These are phyloP conservation scores for Pipistrellus pygmaeus DNA, from an alignment of 2,797 vertebrate genomes.

Conservation along the genomic window DNA sequence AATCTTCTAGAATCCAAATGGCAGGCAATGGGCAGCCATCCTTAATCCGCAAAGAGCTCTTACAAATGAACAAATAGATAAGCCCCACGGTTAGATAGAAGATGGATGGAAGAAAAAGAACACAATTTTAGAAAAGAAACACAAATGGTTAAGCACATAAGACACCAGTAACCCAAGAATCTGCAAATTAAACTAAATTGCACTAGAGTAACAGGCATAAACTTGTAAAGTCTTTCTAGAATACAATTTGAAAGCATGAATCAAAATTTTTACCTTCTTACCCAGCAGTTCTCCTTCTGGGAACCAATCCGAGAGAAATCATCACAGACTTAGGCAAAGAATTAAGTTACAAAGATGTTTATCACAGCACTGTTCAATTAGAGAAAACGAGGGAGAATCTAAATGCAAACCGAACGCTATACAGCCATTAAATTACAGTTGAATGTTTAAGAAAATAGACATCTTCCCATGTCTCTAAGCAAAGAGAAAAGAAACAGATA, in stretches of 20 bases:
- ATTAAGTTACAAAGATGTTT: constrained; percentile 37
- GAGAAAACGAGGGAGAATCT: background rate
- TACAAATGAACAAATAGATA: constrained; percentile 21
- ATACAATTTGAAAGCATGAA: constrained; percentile 20
- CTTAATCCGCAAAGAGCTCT: background rate
- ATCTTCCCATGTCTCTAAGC: background rate
- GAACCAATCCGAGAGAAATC: constrained; percentile 10
- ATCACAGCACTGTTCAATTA: constrained; percentile 20
- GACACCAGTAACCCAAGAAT: background rate
- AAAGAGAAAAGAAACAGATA: constrained; percentile 11
- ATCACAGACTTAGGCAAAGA: constrained; percentile 36
- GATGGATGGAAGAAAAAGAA: background rate
- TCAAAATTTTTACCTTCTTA: constrained; percentile 20
- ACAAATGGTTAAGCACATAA: background rate
- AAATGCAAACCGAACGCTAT: background rate
- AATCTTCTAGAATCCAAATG: background rate
- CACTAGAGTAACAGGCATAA: background rate
- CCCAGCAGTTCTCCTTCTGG: constrained; percentile 37
- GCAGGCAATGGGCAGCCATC: background rate
- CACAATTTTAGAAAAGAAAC: constrained; percentile 42
- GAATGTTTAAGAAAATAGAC: constrained; percentile 42
- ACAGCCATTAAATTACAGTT: background rate
- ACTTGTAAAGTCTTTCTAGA: constrained; percentile 36
- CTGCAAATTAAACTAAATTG: constrained; percentile 45
- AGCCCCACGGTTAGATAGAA: background rate